Percentiles rank a stretch among this genome's conserved stretches.
These are phyloP conservation scores for Drosophila repletoides DNA, from an alignment of 1,140 invertebrate species.

Conservation along the genomic window DNA sequence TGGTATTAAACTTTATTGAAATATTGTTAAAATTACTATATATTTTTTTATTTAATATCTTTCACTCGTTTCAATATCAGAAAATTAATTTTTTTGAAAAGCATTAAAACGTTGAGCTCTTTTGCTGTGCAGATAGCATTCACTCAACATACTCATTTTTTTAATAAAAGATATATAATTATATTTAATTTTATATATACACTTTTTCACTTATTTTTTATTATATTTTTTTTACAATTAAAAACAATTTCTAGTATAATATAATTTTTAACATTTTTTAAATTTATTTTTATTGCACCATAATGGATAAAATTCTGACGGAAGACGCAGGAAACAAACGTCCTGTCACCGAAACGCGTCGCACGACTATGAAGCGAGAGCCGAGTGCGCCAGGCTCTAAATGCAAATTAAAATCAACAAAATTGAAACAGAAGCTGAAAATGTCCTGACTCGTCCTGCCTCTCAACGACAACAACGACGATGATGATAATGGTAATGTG, in stretches of 20 bases:
- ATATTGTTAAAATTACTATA: too few species aligned
- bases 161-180: background rate
- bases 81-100: too few species aligned
- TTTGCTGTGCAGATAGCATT: background rate
- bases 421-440: conserved; percentile 63
- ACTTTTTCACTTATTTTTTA: background rate
- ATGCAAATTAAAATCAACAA: conserved; percentile 77
- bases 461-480: conserved; percentile 7
- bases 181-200: background rate
- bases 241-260: background rate
- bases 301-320: conserved; percentile 8
- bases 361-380: conserved; percentile 61
- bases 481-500: conserved; percentile 5
- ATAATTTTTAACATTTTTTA: background rate
- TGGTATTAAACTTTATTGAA: too few species aligned
- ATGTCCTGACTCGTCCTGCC: conserved; percentile 33
- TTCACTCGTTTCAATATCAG: too few species aligned
- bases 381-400: conserved; percentile 65
- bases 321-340: conserved; percentile 55
- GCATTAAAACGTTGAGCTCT: too few species aligned
- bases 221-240: background rate
- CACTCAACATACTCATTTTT: background rate
- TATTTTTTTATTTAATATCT: too few species aligned
- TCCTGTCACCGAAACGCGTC: conserved; percentile 60
- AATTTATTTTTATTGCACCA: background rate